Base-by-base conservation (phyloP, 2,113 vertebrate genomes). In the Syrrhaptes paradoxus region DNA sequence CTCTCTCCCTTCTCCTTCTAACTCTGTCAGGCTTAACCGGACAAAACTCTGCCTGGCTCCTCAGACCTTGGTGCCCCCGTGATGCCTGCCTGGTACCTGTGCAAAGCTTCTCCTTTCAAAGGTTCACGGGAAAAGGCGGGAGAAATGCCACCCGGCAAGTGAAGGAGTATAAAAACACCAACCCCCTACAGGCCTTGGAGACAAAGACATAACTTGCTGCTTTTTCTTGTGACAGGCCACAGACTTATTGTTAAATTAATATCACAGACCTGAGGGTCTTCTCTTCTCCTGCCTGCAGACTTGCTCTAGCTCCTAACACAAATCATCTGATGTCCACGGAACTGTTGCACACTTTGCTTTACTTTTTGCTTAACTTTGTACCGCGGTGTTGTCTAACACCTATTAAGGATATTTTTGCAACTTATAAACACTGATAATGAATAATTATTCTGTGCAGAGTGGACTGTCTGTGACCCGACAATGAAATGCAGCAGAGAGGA, bases 1-100 rank as follows among this genome's bases (percentile, higher is more conserved):
- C 41, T 32, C 52, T 57, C 25, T 45, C 18, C 12, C 32, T 72
- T 52, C 38, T 55, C 29, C 34, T 25, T 3, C 17, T 38, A 29
- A 16, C 28, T 63, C 34, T 49, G 29, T 52, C 32, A 55, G 17
- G 14, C 71, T 34, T 49, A 78, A 74, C 17, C 21, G 48, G 46
- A 65, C 46, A 67, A 46, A 93, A 51, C 14, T 6, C 46, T 54
- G 46, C 19, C 28, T 7, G 8, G n/a, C 21, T n/a, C 32, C 46
- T 78, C 41, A 63, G 55, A 52, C 16, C 17, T 68, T 0, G 0
- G 20, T 18, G 20, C 43, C 43, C 13, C 24, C 4, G 1, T 11
- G 32, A 28, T 32, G n/a, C 20, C 41, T 43, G 46, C 21, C 28
- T 16, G 17, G 7, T 17, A 63, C 4, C 36, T 24, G 28, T 8